A percentile compares a stretch with the other conserved stretches of the same genome.
phyloP scores from a whole-genome alignment of 1,140 invertebrate genomes.

The Aphis craccivora region DNA sequence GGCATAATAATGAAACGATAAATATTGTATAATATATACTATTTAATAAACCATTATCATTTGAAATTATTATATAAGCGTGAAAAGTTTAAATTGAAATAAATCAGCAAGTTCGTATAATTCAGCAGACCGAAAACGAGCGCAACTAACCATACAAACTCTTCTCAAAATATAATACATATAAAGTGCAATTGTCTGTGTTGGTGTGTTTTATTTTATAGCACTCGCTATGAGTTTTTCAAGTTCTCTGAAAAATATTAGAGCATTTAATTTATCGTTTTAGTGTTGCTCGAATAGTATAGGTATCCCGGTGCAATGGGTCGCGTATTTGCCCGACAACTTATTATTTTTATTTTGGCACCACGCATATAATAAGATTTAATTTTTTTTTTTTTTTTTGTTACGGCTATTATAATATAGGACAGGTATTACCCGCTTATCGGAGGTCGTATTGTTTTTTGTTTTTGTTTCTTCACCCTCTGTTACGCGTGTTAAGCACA shows the following conservation, averaged over 20 bases:
- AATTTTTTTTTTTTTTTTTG: not conserved
- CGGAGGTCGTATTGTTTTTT: not conserved
- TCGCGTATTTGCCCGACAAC: not conserved
- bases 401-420: not conserved
- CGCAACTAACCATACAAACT: not conserved
- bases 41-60: not conserved
- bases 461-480: not conserved
- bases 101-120: not conserved
- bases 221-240: not conserved
- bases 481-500: not conserved
- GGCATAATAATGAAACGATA: not conserved
- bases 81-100: not conserved
- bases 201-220: not conserved
- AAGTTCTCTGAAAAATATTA: not conserved
- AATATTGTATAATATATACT: not conserved
- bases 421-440: not conserved
- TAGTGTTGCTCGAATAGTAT: not conserved
- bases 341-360: slow-evolving; percentile 8
- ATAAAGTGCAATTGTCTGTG: not conserved
- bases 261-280: not conserved
- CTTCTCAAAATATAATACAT: not conserved
- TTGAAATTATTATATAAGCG: not conserved
- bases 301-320: not conserved
- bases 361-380: not conserved
- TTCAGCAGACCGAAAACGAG: not conserved